phyloP scores from a whole-genome alignment of 2,888 invertebrate genomes.

The Troides oblongomaculatus region DNA sequence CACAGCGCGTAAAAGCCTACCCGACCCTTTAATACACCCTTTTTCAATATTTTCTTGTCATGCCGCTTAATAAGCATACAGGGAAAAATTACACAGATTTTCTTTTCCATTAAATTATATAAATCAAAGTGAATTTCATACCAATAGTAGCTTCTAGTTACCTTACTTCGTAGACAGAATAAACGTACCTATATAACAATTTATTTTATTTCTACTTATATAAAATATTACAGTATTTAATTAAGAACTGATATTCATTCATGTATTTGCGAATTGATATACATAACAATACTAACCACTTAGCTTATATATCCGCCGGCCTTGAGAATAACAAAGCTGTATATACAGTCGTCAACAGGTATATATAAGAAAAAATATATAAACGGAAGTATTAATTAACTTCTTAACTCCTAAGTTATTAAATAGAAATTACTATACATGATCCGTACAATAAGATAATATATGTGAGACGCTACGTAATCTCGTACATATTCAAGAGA shows the following conservation, averaged over 20 bases:
- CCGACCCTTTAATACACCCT: conserved; percentile 18
- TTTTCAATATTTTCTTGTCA: conserved; percentile 24
- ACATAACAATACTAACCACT: too few relatives aligned
- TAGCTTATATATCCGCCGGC: too few relatives aligned
- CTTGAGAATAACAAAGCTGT: too few relatives aligned
- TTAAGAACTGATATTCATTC: too few relatives aligned
- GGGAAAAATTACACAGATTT: not conserved
- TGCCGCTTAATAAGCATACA: conserved; percentile 4
- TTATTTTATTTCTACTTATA: too few relatives aligned
- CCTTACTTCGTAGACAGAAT: not conserved
- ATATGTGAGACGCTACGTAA: not conserved
- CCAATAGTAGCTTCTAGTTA: not conserved
- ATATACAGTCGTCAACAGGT: too few relatives aligned
- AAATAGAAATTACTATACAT: not conserved
- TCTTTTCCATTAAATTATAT: not conserved
- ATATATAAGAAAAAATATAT: too few relatives aligned
- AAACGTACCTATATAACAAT: too few relatives aligned
- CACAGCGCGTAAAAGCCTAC: conserved; percentile 48
- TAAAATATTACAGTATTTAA: too few relatives aligned
- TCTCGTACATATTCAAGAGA: not conserved
- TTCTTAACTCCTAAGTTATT: not conserved
- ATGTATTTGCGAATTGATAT: too few relatives aligned
- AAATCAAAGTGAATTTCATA: not conserved
- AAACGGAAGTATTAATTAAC: too few relatives aligned
- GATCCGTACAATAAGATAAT: not conserved